phyloP scores from a whole-genome alignment of 2,888 invertebrate species.

The Lamellibrachia columna region DNA sequence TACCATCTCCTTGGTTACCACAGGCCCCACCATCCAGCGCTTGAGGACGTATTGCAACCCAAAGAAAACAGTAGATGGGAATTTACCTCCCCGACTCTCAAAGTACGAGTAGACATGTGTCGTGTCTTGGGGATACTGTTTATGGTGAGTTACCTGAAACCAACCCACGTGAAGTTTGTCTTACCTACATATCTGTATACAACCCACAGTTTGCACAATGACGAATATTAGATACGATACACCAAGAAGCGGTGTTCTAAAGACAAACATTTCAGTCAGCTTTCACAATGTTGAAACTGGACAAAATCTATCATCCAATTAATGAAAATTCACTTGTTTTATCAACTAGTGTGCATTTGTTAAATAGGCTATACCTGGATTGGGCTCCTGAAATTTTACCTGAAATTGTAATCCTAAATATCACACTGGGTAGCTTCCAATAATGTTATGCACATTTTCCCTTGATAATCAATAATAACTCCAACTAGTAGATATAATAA shows the following conservation, averaged over 20 bases:
- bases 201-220: neutral
- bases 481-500: too few relatives aligned
- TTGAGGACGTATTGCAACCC: slow-evolving; percentile 69
- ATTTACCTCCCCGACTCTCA: slow-evolving; percentile 69
- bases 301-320: neutral
- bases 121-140: slow-evolving; percentile 68
- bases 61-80: slow-evolving; percentile 66
- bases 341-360: too few relatives aligned
- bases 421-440: too few relatives aligned
- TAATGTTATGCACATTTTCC: too few relatives aligned
- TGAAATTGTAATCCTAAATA: too few relatives aligned
- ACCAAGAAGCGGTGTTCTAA: neutral
- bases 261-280: neutral
- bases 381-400: too few relatives aligned
- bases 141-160: slow-evolving; percentile 65
- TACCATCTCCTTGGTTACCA: slow-evolving; percentile 67
- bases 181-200: neutral
- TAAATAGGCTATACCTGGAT: too few relatives aligned
- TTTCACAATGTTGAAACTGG: neutral
- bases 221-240: neutral
- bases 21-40: slow-evolving; percentile 65
- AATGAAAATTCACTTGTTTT: neutral
- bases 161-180: neutral
- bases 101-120: slow-evolving; percentile 68
- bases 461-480: too few relatives aligned